These are phyloP conservation scores for Argentina silus DNA, from an alignment of 2,797 vertebrate species.

Conservation along the genomic window DNA sequence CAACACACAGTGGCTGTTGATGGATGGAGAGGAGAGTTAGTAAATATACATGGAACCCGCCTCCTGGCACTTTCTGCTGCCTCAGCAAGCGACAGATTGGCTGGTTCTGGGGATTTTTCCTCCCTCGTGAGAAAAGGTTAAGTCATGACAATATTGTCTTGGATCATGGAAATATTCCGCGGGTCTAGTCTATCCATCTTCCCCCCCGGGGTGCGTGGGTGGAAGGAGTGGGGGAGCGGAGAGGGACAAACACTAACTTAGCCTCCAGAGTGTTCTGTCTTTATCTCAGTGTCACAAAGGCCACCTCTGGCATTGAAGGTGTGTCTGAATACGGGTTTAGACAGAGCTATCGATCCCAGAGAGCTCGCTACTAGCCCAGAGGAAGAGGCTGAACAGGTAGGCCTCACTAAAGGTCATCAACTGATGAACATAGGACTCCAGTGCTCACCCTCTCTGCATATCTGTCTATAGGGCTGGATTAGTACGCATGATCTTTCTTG, in stretches of 20 bases:
- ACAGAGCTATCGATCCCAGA: conserved; percentile 69
- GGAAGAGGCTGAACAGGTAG: conserved; percentile 16
- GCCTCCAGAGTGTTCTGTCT: conserved; percentile 67
- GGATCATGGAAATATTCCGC: conserved; percentile 71
- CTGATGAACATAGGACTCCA: conserved; percentile 49
- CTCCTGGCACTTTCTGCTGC: conserved; percentile 70
- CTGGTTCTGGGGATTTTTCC: conserved; percentile 54
- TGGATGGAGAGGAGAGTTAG: conserved; percentile 74
- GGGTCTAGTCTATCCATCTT: conserved; percentile 71
- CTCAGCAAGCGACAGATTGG: conserved; percentile 67
- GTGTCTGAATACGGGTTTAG: conserved; percentile 68
- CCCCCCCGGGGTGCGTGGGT: conserved; percentile 30
- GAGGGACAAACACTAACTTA: conserved; percentile 59
- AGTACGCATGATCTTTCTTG: conserved; percentile 35
- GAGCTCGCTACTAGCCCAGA: conserved; percentile 47
- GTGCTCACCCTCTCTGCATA: conserved; percentile 41
- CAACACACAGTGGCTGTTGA: conserved; percentile 70
- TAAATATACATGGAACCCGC: conserved; percentile 81
- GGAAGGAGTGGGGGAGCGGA: conserved; percentile 11
- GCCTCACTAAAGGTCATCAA: conserved; percentile 61
- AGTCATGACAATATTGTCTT: conserved; percentile 75
- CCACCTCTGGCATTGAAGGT: conserved; percentile 69
- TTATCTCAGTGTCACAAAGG: conserved; percentile 74
- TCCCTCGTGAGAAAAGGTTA: conserved; percentile 74
- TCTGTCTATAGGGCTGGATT: conserved; percentile 34